A percentile compares a stretch with the other conserved stretches of the same genome.
These are phyloP conservation scores for Molossus alvarezi DNA, from an alignment of 2,797 vertebrate genomes.

Conservation along the genomic window DNA sequence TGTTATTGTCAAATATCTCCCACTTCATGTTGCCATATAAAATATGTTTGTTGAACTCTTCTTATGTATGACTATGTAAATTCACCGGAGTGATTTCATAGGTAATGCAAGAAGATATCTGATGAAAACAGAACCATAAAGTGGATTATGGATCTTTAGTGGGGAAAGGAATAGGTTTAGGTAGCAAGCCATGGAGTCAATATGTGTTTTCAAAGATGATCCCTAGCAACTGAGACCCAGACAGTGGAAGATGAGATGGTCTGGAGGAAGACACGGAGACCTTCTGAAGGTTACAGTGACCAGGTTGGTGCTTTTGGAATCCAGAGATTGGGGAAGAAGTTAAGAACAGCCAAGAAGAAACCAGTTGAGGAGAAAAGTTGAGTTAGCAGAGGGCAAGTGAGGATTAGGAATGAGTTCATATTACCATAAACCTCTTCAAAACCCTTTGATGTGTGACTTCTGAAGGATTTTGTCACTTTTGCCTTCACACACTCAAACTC, in stretches of 20 bases:
- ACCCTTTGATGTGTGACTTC: background rate
- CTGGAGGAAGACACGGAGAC: background rate
- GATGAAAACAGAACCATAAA: background rate
- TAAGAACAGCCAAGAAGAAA: background rate
- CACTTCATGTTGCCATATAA: background rate
- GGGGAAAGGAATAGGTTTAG: background rate
- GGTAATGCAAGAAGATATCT: background rate
- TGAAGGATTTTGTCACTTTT: background rate
- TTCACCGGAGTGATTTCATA: background rate
- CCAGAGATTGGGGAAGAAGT: background rate
- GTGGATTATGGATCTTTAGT: background rate
- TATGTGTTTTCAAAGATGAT: background rate
- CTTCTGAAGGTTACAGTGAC: background rate
- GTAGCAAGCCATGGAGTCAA: background rate
- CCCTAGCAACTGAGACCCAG: background rate
- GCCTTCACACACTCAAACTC: background rate
- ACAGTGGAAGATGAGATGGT: background rate
- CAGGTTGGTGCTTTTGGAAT: background rate
- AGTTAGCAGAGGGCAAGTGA: background rate
- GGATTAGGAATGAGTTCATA: background rate
- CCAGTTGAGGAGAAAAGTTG: background rate
- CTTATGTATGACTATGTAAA: background rate
- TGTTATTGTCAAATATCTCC: background rate
- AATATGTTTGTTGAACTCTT: slow-evolving; percentile 22
- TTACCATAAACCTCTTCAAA: background rate